Percentiles rank a stretch among this genome's conserved stretches.
Evolutionary conservation across 2,888 invertebrate genomes (phyloP).

Genomic region (Cheilosia vulpina): DNA sequence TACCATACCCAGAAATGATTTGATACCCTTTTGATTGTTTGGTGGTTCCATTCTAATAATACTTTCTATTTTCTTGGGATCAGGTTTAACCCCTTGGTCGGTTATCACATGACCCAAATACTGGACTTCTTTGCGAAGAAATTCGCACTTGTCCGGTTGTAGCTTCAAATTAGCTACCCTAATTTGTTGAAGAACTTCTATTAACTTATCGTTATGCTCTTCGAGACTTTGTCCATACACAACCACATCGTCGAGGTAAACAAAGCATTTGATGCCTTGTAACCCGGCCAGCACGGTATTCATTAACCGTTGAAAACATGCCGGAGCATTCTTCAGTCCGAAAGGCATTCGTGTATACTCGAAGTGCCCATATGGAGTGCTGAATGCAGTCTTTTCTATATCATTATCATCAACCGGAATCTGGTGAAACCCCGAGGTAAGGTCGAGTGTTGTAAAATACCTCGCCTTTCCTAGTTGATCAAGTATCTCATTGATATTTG

Average conservation of each 20-base stretch:
- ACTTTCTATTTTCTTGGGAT: constrained; percentile 11
- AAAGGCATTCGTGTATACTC: constrained; percentile 6
- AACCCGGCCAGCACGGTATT: constrained; percentile 31
- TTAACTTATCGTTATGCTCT: constrained; percentile 34
- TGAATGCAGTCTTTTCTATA: constrained; percentile 16
- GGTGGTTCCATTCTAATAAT: constrained; percentile 24
- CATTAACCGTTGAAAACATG: constrained; percentile 32
- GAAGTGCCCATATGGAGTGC: constrained; percentile 12
- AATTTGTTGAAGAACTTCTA: constrained; percentile 21
- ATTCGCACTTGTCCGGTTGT: background rate
- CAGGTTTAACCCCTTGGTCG: constrained; percentile 46
- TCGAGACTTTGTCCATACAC: constrained; percentile 22
- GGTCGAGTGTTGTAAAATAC: constrained; percentile 20
- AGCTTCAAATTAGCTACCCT: constrained; percentile 31
- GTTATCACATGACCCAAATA: constrained; percentile 77
- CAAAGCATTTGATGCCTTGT: constrained; percentile 24
- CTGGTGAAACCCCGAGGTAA: constrained; percentile 24
- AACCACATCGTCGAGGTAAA: constrained; percentile 28
- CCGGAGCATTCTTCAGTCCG: constrained; percentile 13
- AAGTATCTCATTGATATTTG: constrained; percentile 27
- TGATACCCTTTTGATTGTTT: constrained; percentile 23
- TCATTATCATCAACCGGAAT: constrained; percentile 19
- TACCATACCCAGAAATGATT: constrained; percentile 23
- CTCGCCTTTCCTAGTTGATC: constrained; percentile 34
- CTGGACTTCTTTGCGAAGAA: constrained; percentile 39